phyloP scores from a whole-genome alignment of 2,797 vertebrate genomes.

The Remorina albescens region DNA sequence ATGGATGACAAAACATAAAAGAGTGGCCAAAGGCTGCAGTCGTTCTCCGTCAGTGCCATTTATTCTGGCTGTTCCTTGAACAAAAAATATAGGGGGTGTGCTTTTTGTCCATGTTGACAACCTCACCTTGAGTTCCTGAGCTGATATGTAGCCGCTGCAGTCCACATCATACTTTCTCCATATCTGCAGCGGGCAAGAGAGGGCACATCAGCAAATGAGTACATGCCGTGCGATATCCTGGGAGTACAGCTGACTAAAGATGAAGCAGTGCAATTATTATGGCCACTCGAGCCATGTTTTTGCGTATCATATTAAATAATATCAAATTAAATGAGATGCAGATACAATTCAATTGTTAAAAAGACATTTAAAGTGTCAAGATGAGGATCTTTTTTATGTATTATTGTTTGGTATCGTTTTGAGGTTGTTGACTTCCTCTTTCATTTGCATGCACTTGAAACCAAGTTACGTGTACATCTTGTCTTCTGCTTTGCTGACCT shows the following conservation, averaged over 20 bases:
- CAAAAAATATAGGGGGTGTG: background rate
- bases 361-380: background rate
- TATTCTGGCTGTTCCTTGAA: background rate
- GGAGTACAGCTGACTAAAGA: background rate
- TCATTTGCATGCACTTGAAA: background rate
- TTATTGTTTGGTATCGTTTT: background rate
- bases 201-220: background rate
- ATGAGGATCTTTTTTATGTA: background rate
- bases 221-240: background rate
- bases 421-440: slow-evolving; percentile 23
- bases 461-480: background rate
- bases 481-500: background rate
- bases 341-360: too few relatives aligned
- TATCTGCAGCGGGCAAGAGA: slow-evolving; percentile 84
- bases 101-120: background rate
- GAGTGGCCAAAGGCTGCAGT: background rate
- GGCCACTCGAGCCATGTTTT: background rate
- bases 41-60: background rate
- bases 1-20: slow-evolving; percentile 4
- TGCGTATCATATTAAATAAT: too few relatives aligned
- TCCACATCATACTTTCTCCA: slow-evolving; percentile 96
- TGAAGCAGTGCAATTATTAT: background rate
- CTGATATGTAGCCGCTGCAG: slow-evolving; percentile 95
- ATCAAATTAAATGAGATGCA: background rate
- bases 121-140: slow-evolving; percentile 90